These are phyloP conservation scores for Myotis davidii DNA, from an alignment of 2,113 vertebrate genomes.

Conservation along the genomic window DNA sequence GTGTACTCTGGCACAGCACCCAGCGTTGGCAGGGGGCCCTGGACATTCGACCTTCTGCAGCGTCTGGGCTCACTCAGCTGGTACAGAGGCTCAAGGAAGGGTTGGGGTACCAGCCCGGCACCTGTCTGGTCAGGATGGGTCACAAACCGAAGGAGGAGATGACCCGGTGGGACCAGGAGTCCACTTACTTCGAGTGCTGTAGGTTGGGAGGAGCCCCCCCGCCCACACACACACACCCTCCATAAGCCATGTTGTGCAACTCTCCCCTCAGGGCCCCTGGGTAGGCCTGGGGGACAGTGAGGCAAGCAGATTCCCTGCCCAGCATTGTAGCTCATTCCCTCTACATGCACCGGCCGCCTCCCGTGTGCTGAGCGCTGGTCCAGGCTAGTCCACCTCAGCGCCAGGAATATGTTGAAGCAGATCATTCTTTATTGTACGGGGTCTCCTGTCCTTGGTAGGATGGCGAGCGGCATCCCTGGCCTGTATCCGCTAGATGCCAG, in stretches of 20 bases:
- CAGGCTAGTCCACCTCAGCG: fast-evolving
- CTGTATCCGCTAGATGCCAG: neutral
- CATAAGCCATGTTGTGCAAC: neutral
- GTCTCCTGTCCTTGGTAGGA: neutral
- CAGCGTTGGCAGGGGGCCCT: neutral
- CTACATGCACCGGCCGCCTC: fast-evolving
- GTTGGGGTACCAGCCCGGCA: neutral
- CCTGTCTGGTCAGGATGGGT: neutral
- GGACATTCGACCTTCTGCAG: neutral
- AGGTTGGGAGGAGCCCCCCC: neutral
- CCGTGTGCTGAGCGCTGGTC: fast-evolving
- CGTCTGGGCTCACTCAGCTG: neutral
- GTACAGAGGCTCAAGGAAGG: neutral
- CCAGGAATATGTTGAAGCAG: neutral
- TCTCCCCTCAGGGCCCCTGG: neutral
- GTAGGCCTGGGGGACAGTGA: neutral
- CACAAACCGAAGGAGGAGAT: neutral
- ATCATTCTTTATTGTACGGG: neutral
- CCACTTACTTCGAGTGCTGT: neutral
- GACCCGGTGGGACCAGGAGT: neutral
- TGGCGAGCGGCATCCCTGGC: neutral
- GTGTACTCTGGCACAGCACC: neutral
- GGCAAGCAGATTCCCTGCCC: neutral
- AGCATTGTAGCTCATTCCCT: fast-evolving
- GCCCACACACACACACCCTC: no score